Evolutionary conservation across 2,888 invertebrate species (phyloP).

Genomic region (Sminthurinus aureus): DNA sequence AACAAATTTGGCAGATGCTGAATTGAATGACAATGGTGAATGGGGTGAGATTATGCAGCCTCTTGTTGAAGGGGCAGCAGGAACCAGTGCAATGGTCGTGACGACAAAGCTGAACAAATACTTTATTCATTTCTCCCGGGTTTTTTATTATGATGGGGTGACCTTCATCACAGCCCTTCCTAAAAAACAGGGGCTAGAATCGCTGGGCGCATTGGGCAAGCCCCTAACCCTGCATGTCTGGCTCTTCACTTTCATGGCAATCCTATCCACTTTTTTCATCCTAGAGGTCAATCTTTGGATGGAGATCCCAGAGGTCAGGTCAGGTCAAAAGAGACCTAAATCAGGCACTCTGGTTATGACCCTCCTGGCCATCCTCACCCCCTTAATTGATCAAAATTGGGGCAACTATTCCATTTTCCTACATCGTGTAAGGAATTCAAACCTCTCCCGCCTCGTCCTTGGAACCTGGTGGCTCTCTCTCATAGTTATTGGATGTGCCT

Average conservation of each 20-base stretch:
- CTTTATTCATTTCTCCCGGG: background rate
- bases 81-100: background rate
- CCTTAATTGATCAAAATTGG: background rate
- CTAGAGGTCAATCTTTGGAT: background rate
- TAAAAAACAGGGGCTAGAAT: background rate
- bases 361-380: background rate
- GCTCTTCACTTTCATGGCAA: background rate
- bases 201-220: background rate
- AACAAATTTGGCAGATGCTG: background rate
- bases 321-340: too few species aligned
- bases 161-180: background rate
- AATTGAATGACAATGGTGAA: background rate
- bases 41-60: background rate
- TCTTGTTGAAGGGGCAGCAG: background rate
- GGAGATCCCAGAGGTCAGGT: background rate
- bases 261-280: background rate
- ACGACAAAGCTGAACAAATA: background rate
- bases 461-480: background rate
- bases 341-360: background rate
- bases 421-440: background rate
- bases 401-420: too few species aligned
- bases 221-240: background rate
- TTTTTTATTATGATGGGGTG: background rate
- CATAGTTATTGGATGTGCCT: background rate
- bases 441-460: background rate